A percentile compares a stretch with the other conserved stretches of the same genome.
phyloP scores from a whole-genome alignment of 2,888 invertebrate genomes.

The Hyposoter didymator region DNA sequence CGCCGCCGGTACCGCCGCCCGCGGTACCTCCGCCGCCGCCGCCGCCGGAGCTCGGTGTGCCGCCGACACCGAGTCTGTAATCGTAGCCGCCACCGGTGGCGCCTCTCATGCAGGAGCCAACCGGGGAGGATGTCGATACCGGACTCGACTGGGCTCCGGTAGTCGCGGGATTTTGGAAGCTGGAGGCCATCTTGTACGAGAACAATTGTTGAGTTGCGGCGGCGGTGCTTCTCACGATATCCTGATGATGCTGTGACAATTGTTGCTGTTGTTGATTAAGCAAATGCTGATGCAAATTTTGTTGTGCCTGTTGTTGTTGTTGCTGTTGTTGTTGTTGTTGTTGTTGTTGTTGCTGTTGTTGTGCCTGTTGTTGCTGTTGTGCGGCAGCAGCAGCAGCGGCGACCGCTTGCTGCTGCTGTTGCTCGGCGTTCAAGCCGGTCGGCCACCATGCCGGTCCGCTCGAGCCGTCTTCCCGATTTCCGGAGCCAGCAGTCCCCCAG shows the following conservation, averaged over 20 bases:
- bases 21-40: constrained; percentile 71
- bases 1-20: constrained; percentile 74
- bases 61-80: constrained; percentile 86
- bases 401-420: constrained; percentile 80
- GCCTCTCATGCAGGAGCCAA: constrained; percentile 84
- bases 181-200: constrained; percentile 94
- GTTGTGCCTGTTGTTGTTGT: constrained; percentile 83
- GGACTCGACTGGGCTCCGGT: constrained; percentile 88
- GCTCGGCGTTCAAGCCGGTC: constrained; percentile 80
- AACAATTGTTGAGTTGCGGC: constrained; percentile 90
- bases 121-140: constrained; percentile 87
- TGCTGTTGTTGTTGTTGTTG: constrained; percentile 84
- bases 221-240: constrained; percentile 86
- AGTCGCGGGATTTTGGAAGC: constrained; percentile 90
- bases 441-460: constrained; percentile 86
- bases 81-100: constrained; percentile 86
- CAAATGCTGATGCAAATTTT: constrained; percentile 83
- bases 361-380: constrained; percentile 83
- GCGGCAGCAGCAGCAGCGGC: constrained; percentile 84
- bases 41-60: constrained; percentile 85
- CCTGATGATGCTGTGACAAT: constrained; percentile 83
- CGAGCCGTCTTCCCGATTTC: constrained; percentile 85
- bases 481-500: constrained; percentile 84
- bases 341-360: constrained; percentile 85
- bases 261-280: constrained; percentile 79